phyloP scores from a whole-genome alignment of 1,140 invertebrate species.

The Sinella curviseta region DNA sequence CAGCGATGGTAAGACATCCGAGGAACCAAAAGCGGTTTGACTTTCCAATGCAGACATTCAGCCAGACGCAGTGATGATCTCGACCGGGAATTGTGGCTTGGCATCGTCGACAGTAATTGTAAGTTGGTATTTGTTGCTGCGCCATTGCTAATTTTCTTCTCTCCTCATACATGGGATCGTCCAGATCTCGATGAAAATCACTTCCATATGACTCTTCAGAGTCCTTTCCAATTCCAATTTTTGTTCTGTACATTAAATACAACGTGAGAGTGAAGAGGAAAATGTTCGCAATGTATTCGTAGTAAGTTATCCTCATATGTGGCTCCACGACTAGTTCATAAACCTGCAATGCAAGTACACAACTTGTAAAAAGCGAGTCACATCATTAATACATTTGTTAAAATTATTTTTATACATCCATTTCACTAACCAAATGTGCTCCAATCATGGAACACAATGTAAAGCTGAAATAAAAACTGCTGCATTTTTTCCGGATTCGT shows the following conservation, averaged over 20 bases:
- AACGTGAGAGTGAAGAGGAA: slow-evolving; percentile 47
- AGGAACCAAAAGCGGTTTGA: slow-evolving; percentile 38
- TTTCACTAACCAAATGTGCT: slow-evolving; percentile 3
- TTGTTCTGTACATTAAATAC: slow-evolving; percentile 36
- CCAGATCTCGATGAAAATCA: slow-evolving; percentile 28
- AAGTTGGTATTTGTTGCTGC: slow-evolving; percentile 46
- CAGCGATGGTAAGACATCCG: slow-evolving; percentile 2
- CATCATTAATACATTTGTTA: too few relatives aligned
- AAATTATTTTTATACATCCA: not conserved
- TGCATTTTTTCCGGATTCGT: slow-evolving; percentile 7
- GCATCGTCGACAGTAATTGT: slow-evolving; percentile 55
- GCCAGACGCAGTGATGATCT: slow-evolving; percentile 60
- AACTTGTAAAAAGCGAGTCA: too few relatives aligned
- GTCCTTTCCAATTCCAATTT: slow-evolving; percentile 16
- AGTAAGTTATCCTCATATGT: slow-evolving; percentile 36
- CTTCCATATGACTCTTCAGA: not conserved
- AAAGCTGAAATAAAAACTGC: slow-evolving; percentile 14
- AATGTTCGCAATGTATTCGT: slow-evolving; percentile 36
- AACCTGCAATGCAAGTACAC: slow-evolving; percentile 1
- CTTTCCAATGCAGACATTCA: slow-evolving; percentile 40
- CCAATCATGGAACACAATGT: not conserved
- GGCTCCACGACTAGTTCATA: slow-evolving; percentile 26
- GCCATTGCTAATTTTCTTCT: slow-evolving; percentile 42
- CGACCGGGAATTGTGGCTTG: slow-evolving; percentile 55
- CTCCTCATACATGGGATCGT: not conserved